Conservation (phyloP, 2,888 invertebrate genomes). For the Ariolimax columbianus region DNA sequence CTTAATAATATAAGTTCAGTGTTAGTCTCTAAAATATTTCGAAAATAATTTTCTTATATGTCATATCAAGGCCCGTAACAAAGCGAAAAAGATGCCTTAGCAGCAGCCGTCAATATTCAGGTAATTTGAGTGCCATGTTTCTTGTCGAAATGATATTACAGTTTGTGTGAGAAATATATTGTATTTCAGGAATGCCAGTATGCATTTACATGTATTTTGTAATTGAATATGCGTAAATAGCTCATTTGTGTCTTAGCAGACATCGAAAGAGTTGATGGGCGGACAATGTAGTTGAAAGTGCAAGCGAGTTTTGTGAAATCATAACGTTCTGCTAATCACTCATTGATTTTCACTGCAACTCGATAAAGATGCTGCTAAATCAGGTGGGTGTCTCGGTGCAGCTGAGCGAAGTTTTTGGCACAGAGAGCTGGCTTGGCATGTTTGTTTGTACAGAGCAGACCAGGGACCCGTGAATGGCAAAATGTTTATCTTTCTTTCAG, state of each 20-base stretch:
- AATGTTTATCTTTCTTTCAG: too few relatives aligned
- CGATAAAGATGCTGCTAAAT: too few relatives aligned
- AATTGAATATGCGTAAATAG: not conserved
- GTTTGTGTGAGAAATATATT: not conserved
- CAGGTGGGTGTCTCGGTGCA: not conserved
- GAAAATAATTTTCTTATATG: not conserved
- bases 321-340: too few relatives aligned
- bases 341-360: not conserved
- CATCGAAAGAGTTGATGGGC: too few relatives aligned
- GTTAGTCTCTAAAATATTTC: not conserved
- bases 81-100: not conserved
- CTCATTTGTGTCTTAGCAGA: not conserved
- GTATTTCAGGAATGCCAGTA: not conserved
- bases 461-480: too few relatives aligned
- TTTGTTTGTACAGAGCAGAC: too few relatives aligned
- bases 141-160: not conserved
- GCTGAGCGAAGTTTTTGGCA: too few relatives aligned
- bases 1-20: too few relatives aligned
- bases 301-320: too few relatives aligned
- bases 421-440: too few relatives aligned
- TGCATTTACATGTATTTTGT: not conserved
- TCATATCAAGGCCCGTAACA: slow-evolving; percentile 3
- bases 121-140: not conserved
- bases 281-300: too few relatives aligned
- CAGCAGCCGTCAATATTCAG: not conserved